phyloP scores from a whole-genome alignment of 23 tunicate species.

The Ascidia mentula region DNA sequence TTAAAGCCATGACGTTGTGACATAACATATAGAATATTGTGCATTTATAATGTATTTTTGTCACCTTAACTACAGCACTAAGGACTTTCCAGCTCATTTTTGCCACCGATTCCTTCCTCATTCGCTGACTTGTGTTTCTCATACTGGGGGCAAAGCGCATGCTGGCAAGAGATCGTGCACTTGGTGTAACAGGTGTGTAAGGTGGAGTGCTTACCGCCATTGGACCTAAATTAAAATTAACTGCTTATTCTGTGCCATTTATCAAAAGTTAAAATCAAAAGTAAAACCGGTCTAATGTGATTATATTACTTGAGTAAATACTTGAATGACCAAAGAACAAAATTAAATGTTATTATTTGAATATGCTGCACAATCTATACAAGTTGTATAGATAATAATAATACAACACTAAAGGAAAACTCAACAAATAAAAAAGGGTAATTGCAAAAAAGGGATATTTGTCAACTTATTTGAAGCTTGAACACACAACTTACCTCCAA shows the following conservation, averaged over 20 bases:
- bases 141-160: conserved; percentile 51
- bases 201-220: conserved; percentile 83
- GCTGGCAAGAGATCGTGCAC: conserved; percentile 65
- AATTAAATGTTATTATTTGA: too few species aligned
- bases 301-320: too few species aligned
- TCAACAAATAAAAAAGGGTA: too few species aligned
- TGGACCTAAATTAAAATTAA: conserved; percentile 21
- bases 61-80: conserved; percentile 81
- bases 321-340: too few species aligned
- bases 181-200: conserved; percentile 74
- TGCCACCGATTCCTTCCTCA: conserved; percentile 94
- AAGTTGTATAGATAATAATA: too few species aligned
- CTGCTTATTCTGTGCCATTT: too few species aligned
- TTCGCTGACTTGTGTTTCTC: conserved; percentile 37
- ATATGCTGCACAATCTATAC: too few species aligned
- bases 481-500: background rate
- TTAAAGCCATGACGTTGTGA: background rate
- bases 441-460: too few species aligned
- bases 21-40: background rate
- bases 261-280: too few species aligned
- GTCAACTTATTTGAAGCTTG: too few species aligned
- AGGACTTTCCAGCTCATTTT: conserved; percentile 95
- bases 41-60: background rate
- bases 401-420: too few species aligned
- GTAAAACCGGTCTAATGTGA: too few species aligned